Evolutionary conservation across 2,888 invertebrate species (phyloP), one percentile per base, ranked within the genome.

Genomic region (Hydrotaea cyrtoneurina): DNA sequence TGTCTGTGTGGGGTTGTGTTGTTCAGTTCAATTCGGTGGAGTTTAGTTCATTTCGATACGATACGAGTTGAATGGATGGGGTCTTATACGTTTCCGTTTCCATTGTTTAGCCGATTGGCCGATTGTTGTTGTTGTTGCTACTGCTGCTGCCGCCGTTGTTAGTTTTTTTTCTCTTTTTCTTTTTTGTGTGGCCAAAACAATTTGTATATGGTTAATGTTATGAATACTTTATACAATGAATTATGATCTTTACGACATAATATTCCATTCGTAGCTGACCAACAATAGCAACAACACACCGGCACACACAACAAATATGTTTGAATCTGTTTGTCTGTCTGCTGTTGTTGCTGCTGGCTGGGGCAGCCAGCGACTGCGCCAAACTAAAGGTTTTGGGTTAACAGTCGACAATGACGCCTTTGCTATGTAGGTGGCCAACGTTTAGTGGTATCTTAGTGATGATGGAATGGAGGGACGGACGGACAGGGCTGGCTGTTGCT

Each of bases 151-250:
- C 55, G 50, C 46, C 69, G 76, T 36, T 71, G 62, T 13, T 55
- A 66, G 15, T 31, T 74, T 21, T 21, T 39, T 75, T 78, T 69
- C 64, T 43, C 15, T 62, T 82, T 21, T 21, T 39, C 72, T 78
- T 69, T 71, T 43, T 4, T 62, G 80, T 85, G 85, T 82, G 85
- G 82, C 77, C 79, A 80, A 82, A 85, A 82, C 82, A 85, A 85
- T 85, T 85, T 85, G 85, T 85, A 80, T 77, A 71, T 85, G 82
- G 82, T 85, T 82, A 85, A 76, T 82, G 80, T 85, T 85, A 77
- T 82, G 82, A 85, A 85, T 85, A 85, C 74, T 85, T 85, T 85
- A 85, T 79, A 80, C 82, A 85, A 82, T 85, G 79, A 85, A 85
- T 85, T 82, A 85, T 82, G 85, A 85, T 82, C 82, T 85, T 82